These are phyloP conservation scores for Mya arenaria DNA, from an alignment of 1,140 invertebrate species.

Conservation along the genomic window DNA sequence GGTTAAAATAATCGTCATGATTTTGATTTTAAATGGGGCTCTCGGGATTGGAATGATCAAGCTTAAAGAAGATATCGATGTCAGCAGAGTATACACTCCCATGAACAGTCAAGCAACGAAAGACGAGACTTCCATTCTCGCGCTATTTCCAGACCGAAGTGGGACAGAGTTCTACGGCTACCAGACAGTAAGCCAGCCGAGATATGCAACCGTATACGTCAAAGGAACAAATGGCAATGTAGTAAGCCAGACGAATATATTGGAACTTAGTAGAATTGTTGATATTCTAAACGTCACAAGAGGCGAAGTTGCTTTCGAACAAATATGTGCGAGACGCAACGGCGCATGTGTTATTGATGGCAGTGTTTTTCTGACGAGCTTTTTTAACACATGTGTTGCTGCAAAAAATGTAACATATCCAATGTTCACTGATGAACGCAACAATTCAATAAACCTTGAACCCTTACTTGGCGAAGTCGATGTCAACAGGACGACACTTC, in stretches of 20 bases:
- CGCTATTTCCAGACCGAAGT: slow-evolving; percentile 17
- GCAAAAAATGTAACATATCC: slow-evolving; percentile 19
- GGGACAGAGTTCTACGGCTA: slow-evolving; percentile 15
- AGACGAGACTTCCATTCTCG: background rate
- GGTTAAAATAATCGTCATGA: slow-evolving; percentile 29
- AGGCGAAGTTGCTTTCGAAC: background rate
- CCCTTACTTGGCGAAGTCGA: slow-evolving; percentile 24
- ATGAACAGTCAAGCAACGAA: slow-evolving; percentile 27
- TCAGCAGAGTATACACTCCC: slow-evolving; percentile 46
- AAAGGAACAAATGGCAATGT: slow-evolving; percentile 28
- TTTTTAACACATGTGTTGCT: background rate
- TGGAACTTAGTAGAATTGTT: background rate
- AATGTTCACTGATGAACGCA: background rate
- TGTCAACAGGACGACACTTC: background rate
- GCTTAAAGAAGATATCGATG: slow-evolving; percentile 27
- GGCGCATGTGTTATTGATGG: slow-evolving; percentile 36
- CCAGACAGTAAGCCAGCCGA: slow-evolving; percentile 15
- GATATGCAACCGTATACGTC: slow-evolving; percentile 34
- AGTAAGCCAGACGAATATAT: background rate
- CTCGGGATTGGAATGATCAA: slow-evolving; percentile 62
- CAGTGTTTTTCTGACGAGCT: slow-evolving; percentile 12
- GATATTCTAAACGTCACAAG: background rate
- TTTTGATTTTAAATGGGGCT: slow-evolving; percentile 47
- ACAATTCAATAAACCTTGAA: background rate
- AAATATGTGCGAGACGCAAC: slow-evolving; percentile 38